These are phyloP conservation scores for Entomobrya proxima DNA, from an alignment of 2,888 invertebrate genomes.

Conservation along the genomic window DNA sequence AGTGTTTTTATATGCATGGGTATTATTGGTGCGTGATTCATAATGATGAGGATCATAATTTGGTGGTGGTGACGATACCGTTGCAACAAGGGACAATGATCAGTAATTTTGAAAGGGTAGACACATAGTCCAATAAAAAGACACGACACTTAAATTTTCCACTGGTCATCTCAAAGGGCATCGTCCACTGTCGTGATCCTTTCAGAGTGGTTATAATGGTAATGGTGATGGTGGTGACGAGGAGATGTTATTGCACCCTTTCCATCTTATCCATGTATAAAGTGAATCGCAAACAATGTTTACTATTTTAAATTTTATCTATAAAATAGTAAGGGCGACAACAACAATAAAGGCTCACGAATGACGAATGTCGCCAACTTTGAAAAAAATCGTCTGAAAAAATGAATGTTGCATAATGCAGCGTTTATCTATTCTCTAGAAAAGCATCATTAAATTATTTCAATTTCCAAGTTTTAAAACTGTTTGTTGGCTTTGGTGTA, in stretches of 20 bases:
- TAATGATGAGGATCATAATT: not conserved
- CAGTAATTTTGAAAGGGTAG: not conserved
- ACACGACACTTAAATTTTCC: not conserved
- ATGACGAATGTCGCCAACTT: no score
- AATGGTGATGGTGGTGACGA: no score
- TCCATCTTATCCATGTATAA: not conserved
- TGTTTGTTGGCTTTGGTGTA: not conserved
- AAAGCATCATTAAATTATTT: no score
- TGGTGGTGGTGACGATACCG: not conserved
- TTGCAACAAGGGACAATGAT: not conserved
- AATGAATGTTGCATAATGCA: no score
- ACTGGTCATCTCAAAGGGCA: constrained; percentile 43
- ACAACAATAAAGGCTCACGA: no score
- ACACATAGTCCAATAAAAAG: constrained; percentile 4
- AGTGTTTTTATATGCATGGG: no score
- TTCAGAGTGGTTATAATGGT: not conserved
- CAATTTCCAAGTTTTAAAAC: no score
- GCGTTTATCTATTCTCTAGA: no score
- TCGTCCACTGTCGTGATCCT: constrained; percentile 23
- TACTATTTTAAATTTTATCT: not conserved
- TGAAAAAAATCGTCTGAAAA: no score
- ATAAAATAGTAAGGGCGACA: no score
- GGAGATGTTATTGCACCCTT: constrained; percentile 13
- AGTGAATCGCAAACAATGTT: not conserved
- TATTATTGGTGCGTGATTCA: not conserved